Evolutionary conservation across 2,113 vertebrate species (phyloP), one percentile per base, ranked within the genome.

Genomic region (Australoheros scitulus): DNA sequence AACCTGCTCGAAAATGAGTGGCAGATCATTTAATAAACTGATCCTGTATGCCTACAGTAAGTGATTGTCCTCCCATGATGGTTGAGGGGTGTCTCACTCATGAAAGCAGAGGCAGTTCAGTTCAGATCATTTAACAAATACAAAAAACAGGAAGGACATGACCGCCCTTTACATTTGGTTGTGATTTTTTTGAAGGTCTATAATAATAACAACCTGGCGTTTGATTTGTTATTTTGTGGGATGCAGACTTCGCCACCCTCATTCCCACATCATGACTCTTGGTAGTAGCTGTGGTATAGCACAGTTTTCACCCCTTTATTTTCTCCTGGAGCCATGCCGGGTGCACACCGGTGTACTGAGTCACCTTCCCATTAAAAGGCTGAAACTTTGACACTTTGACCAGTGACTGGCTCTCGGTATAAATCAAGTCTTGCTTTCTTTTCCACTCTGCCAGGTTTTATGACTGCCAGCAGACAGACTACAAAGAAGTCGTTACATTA

Each of bases 401-500:
- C 76, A 65, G 60, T 8, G 50, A 76, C 43, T 57, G 65, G 20
- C 61, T 82, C 41, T 65, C 32, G 74, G 52, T 74, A 65, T 89
- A 87, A 92, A 91, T 91, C 86, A 91, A 74, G 24, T 55, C 59
- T 47, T 38, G 52, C 61, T 72, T 70, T 4, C 34, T 60, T 81
- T 84, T 36, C 36, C 72, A 76, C 61, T 79, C 80, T 61, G 76
- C 74, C 82, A 88, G 60, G 43, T 89, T 92, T 88, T 90, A 92
- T 84, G 61, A 79, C 61, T 55, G 56, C 34, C 63, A 82, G 82
- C 79, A 83, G 77, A 74, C 68, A 76, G 79, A 80, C 87, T 83
- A 86, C 83, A 86, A 88, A 88, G 65, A 90, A 85, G 82, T 76
- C 61, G 60, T 91, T 88, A 91, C 89, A 88, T 89, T 81, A 76